Conservation (phyloP, 2,113 vertebrate species). For the Varanus salvator region DNA sequence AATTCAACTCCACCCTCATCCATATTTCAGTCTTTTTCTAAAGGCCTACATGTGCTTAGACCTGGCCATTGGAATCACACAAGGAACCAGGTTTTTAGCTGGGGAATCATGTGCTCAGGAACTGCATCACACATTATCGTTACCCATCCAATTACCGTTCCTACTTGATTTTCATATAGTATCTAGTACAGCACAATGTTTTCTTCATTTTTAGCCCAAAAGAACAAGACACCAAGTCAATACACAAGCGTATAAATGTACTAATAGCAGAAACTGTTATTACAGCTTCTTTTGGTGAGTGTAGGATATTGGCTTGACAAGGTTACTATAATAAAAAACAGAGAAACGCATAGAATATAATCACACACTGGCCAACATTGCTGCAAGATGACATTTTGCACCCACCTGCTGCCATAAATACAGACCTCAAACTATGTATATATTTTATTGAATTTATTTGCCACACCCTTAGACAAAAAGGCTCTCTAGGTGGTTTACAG, state of each 20-base stretch:
- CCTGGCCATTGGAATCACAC: not conserved
- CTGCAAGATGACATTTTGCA: not conserved
- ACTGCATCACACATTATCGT: not conserved
- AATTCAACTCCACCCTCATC: not conserved
- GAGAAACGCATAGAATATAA: conserved; percentile 47
- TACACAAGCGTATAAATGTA: not conserved
- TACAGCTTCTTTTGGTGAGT: conserved; percentile 61
- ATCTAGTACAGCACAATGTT: not conserved
- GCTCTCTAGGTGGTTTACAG: too few species aligned
- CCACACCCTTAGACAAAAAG: too few species aligned
- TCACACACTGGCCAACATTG: not conserved
- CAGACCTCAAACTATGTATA: not conserved
- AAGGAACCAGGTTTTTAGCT: not conserved
- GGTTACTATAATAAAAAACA: conserved; percentile 58
- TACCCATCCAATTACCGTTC: not conserved
- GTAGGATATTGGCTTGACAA: conserved; percentile 65
- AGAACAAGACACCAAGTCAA: not conserved
- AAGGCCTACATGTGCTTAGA: not conserved
- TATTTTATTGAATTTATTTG: too few species aligned
- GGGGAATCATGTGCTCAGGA: not conserved
- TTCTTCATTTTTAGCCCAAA: not conserved
- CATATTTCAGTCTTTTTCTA: not conserved
- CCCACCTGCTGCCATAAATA: not conserved
- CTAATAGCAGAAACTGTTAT: conserved; percentile 51
- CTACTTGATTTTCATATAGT: not conserved